A percentile compares a stretch with the other conserved stretches of the same genome.
Evolutionary conservation across 2,888 invertebrate genomes (phyloP).

Genomic region (Netelia melanura): DNA sequence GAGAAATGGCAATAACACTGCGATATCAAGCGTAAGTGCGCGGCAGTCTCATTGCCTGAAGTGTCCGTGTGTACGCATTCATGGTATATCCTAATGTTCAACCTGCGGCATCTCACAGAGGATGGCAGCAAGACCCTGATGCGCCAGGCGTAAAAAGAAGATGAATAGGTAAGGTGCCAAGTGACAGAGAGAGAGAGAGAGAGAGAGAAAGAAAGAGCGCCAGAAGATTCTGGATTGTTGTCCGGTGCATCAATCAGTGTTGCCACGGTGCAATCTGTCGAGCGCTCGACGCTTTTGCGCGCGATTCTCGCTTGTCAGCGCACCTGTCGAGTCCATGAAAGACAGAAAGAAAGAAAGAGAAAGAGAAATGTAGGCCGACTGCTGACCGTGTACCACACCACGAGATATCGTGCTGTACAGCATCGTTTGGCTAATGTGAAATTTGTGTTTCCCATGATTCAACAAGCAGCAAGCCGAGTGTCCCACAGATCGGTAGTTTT

Average conservation of each 20-base stretch:
- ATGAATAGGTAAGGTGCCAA: conserved; percentile 79
- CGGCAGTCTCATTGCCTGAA: conserved; percentile 23
- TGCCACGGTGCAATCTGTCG: conserved; percentile 81
- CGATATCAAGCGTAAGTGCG: conserved; percentile 60
- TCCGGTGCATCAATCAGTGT: conserved; percentile 81
- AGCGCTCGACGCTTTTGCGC: conserved; percentile 76
- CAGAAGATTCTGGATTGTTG: conserved; percentile 71
- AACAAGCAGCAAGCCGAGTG: neutral
- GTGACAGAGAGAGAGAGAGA: conserved; percentile 70
- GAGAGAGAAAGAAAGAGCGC: conserved; percentile 68
- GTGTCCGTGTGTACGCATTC: conserved; percentile 37
- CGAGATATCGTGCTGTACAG: conserved; percentile 29
- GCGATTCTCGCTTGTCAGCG: conserved; percentile 83
- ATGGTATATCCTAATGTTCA: conserved; percentile 60
- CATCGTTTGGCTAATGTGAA: conserved; percentile 56
- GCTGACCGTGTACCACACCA: conserved; percentile 43
- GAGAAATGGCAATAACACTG: neutral
- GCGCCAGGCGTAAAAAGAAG: conserved; percentile 74
- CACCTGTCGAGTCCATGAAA: conserved; percentile 77
- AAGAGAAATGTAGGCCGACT: conserved; percentile 77
- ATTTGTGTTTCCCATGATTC: conserved; percentile 57
- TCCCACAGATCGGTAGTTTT: neutral
- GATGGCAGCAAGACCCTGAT: conserved; percentile 75
- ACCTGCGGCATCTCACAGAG: conserved; percentile 31
- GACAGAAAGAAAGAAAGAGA: conserved; percentile 58